Conservation (phyloP, 2,113 vertebrate genomes). For the Triplophysa rosa region DNA sequence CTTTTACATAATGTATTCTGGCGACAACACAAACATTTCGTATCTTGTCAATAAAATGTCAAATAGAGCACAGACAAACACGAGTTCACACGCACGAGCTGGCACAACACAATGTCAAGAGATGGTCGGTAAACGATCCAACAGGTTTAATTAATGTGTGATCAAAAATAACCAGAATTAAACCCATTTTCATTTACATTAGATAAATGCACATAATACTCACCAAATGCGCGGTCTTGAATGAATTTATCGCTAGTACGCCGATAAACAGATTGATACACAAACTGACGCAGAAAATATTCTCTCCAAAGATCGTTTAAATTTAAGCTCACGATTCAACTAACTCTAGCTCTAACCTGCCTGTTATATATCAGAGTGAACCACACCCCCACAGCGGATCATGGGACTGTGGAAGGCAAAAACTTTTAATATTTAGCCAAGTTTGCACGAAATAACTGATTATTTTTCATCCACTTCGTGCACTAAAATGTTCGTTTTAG, state of each 20-base stretch:
- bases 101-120: too few relatives aligned
- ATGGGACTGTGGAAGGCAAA: constrained; percentile 61
- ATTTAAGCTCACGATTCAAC: constrained; percentile 13
- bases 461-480: constrained; percentile 40
- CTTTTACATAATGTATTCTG: too few relatives aligned
- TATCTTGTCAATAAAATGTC: too few relatives aligned
- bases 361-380: constrained; percentile 26
- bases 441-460: constrained; percentile 55
- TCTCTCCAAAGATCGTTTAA: not conserved
- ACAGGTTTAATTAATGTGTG: too few relatives aligned
- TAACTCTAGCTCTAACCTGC: not conserved
- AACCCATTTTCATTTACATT: too few relatives aligned
- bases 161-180: too few relatives aligned
- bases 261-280: not conserved
- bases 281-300: not conserved
- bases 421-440: constrained; percentile 66
- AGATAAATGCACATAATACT: not conserved
- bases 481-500: too few relatives aligned
- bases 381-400: constrained; percentile 61
- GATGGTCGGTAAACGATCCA: too few relatives aligned
- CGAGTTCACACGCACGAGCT: too few relatives aligned
- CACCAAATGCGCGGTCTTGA: not conserved
- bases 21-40: too few relatives aligned
- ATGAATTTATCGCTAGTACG: not conserved
- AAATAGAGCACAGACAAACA: too few relatives aligned